These are phyloP conservation scores for Ditula angustiorana DNA, from an alignment of 2,888 invertebrate species.

Conservation along the genomic window DNA sequence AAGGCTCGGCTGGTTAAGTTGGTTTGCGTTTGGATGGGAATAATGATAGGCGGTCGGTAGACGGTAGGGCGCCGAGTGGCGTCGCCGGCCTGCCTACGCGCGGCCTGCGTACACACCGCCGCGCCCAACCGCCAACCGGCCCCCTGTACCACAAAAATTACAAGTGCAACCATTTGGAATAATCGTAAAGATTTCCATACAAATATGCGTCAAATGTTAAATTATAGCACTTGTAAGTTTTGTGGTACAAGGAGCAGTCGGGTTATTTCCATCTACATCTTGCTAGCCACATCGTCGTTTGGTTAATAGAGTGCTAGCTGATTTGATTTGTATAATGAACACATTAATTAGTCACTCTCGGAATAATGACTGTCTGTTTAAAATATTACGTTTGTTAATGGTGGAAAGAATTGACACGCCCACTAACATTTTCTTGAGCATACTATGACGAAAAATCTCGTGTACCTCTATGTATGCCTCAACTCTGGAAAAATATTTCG, in stretches of 20 bases:
- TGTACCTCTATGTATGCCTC: too few relatives aligned
- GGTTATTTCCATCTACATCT: too few relatives aligned
- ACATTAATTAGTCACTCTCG: constrained; percentile 17
- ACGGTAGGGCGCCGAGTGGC: constrained; percentile 78
- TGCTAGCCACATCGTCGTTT: not conserved
- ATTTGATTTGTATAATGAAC: constrained; percentile 27
- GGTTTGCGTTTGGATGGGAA: constrained; percentile 63
- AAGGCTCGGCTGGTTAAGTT: constrained; percentile 50
- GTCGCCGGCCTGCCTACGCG: constrained; percentile 73
- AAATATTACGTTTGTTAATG: constrained; percentile 8
- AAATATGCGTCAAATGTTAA: too few relatives aligned
- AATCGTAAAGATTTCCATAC: too few relatives aligned
- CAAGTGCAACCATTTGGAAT: too few relatives aligned
- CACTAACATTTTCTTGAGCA: not conserved
- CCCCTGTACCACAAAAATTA: too few relatives aligned
- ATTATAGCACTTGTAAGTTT: too few relatives aligned
- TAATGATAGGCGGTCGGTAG: constrained; percentile 75
- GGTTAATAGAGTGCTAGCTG: not conserved
- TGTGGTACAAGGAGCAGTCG: too few relatives aligned
- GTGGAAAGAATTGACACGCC: not conserved
- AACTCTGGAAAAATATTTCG: too few relatives aligned
- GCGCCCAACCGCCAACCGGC: constrained; percentile 14
- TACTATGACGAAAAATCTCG: too few relatives aligned
- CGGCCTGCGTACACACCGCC: constrained; percentile 57
- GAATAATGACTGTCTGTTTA: constrained; percentile 14